Evolutionary conservation across 1,140 invertebrate genomes (phyloP).

Genomic region (Atta texana): DNA sequence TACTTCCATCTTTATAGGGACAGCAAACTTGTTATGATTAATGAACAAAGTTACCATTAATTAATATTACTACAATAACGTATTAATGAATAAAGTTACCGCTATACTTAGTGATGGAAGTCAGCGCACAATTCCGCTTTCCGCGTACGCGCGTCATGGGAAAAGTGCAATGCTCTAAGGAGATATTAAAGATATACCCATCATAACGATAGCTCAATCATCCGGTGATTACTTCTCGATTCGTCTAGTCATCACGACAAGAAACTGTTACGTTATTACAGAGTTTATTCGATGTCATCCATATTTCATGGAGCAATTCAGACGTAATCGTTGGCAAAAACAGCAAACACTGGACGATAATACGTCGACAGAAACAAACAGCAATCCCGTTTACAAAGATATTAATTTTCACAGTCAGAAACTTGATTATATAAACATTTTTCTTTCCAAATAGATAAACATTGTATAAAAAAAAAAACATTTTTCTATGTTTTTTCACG

Average conservation of each 20-base stretch:
- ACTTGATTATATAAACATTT: background rate
- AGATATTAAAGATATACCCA: background rate
- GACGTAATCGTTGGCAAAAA: background rate
- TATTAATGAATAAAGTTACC: conserved; percentile 45
- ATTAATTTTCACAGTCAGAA: conserved; percentile 34
- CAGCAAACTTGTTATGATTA: conserved; percentile 13
- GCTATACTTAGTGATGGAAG: background rate
- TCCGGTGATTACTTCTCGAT: conserved; percentile 2
- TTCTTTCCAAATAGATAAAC: background rate
- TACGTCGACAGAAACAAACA: background rate
- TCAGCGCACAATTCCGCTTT: conserved; percentile 33
- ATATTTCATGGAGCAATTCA: conserved; percentile 7
- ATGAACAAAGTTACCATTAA: conserved; percentile 55
- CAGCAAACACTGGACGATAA: background rate
- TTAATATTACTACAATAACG: conserved; percentile 37
- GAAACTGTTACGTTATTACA: conserved; percentile 11
- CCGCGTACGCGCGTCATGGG: background rate
- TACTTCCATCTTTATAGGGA: background rate
- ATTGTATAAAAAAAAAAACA: background rate
- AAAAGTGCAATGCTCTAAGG: background rate
- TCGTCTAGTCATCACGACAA: conserved; percentile 26
- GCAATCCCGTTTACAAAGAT: background rate
- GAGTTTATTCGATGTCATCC: background rate
- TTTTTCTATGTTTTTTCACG: background rate
- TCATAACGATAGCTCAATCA: conserved; percentile 25